Percentiles rank a stretch among this genome's conserved stretches.
Conservation (phyloP, 2,113 vertebrate genomes). For the Notarius quadriscutis region DNA sequence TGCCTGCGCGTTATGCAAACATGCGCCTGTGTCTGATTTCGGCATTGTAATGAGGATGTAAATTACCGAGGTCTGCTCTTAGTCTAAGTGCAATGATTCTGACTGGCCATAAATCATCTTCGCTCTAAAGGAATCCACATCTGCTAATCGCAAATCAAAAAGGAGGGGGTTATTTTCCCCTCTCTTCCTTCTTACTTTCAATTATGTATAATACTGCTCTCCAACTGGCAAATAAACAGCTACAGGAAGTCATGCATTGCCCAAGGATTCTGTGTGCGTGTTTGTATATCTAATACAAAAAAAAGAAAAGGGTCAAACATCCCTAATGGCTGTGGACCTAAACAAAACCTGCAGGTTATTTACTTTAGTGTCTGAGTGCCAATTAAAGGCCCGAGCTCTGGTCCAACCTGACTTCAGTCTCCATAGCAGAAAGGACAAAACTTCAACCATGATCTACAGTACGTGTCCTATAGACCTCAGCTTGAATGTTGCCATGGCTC, state of each 20-base stretch:
- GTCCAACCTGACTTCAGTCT: conserved; percentile 37
- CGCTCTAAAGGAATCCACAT: conserved; percentile 65
- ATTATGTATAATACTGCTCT: conserved; percentile 38
- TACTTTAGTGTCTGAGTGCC: conserved; percentile 45
- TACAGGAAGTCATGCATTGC: conserved; percentile 52
- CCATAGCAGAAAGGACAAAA: not conserved
- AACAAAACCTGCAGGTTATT: conserved; percentile 58
- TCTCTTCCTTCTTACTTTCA: conserved; percentile 36
- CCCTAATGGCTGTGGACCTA: conserved; percentile 56
- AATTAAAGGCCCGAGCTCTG: conserved; percentile 6
- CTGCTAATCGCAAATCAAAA: conserved; percentile 69
- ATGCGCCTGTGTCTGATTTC: conserved; percentile 18
- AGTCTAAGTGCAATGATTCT: conserved; percentile 46
- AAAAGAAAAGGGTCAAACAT: conserved; percentile 52
- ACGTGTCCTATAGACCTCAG: conserved; percentile 23
- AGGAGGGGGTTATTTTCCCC: conserved; percentile 18
- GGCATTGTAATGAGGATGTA: conserved; percentile 52
- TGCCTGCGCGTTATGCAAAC: conserved; percentile 5
- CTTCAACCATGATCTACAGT: not conserved
- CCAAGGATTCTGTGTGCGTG: conserved; percentile 12
- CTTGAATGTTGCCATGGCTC: not conserved
- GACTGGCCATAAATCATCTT: conserved; percentile 49
- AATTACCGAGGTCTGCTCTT: conserved; percentile 59
- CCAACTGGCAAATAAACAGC: conserved; percentile 53
- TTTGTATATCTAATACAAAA: conserved; percentile 3